Evolutionary conservation across 2,113 vertebrate species (phyloP), one percentile per base, ranked within the genome.

Genomic region (Cervus canadensis): DNA sequence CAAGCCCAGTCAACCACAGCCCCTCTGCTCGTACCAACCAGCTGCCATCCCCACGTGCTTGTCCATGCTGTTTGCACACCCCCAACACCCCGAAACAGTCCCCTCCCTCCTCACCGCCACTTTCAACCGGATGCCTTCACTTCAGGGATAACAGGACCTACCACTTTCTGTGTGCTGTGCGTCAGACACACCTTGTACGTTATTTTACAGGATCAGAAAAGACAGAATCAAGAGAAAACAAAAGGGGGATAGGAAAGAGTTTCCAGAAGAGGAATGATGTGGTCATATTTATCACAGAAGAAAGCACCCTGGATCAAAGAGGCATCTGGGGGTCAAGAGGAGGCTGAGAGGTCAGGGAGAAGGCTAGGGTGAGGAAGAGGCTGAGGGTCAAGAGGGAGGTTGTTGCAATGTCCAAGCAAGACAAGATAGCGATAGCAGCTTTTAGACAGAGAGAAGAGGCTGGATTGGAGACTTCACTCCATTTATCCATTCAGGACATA

Each of bases 151-250:
- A 23, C 2, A 7, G 36, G 2, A 60, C 28, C 79, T 40, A n/a
- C 67, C 67, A 17, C 40, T 64, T 36, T 54, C 4, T 17, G 1
- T 17, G 28, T 7, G 0, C 52, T 3, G 3, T 33, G 56, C 2
- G 4, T 50, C 56, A 57, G 50, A 52, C 0, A 0, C 74, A 56
- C 62, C 50, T 59, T 2, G 1, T 23, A 2, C 33, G 19, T 43
- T n/a, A 12, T 54, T 88, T 43, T 33, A 60, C 3, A 45, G 33
- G 59, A 5, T 71, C 30, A 28, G 59, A 56, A 87, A 91, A 79
- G 26, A 60, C 33, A 71, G 36, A 26, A 54, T 17, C 54, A 13
- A 78, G 88, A 74, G 60, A 92, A 87, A 93, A 50, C 52, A 43
- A 67, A 74, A 52, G 21, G 33, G 7, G 12, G 6, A 28, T 1